A percentile compares a stretch with the other conserved stretches of the same genome.
These are phyloP conservation scores for Lophotriccus pileatus DNA, from an alignment of 2,797 vertebrate species.

Conservation along the genomic window DNA sequence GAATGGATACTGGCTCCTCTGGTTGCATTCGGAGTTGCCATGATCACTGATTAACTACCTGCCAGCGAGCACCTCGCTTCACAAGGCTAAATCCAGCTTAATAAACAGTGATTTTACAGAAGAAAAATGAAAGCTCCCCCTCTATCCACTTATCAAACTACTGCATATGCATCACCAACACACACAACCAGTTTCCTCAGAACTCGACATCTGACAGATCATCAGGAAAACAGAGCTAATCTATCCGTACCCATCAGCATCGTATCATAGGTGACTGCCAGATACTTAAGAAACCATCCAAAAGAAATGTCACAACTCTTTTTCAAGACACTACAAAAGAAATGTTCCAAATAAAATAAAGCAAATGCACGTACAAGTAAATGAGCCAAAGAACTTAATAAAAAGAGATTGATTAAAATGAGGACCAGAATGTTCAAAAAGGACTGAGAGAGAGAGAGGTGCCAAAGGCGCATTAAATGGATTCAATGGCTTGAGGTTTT, in stretches of 20 bases:
- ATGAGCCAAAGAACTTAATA: constrained; percentile 71
- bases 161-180: constrained; percentile 60
- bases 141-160: constrained; percentile 54
- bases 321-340: constrained; percentile 61
- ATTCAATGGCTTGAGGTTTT: constrained; percentile 49
- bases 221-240: constrained; percentile 57
- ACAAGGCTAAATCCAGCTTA: constrained; percentile 40
- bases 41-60: constrained; percentile 47
- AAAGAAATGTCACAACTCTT: constrained; percentile 61
- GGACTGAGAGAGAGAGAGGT: constrained; percentile 50
- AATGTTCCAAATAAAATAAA: constrained; percentile 62
- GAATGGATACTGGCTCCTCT: constrained; percentile 10
- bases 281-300: constrained; percentile 58
- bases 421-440: constrained; percentile 62
- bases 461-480: constrained; percentile 61
- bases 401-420: constrained; percentile 70
- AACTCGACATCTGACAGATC: constrained; percentile 57
- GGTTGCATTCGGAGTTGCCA: neutral
- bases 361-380: constrained; percentile 61
- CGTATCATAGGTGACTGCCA: constrained; percentile 57
- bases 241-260: constrained; percentile 50
- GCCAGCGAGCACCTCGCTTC: constrained; percentile 26
- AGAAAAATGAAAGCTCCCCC: constrained; percentile 38
- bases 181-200: constrained; percentile 45
- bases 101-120: constrained; percentile 26